Base-by-base conservation (phyloP, 2,888 invertebrate species). In the Eurytoma californica region DNA sequence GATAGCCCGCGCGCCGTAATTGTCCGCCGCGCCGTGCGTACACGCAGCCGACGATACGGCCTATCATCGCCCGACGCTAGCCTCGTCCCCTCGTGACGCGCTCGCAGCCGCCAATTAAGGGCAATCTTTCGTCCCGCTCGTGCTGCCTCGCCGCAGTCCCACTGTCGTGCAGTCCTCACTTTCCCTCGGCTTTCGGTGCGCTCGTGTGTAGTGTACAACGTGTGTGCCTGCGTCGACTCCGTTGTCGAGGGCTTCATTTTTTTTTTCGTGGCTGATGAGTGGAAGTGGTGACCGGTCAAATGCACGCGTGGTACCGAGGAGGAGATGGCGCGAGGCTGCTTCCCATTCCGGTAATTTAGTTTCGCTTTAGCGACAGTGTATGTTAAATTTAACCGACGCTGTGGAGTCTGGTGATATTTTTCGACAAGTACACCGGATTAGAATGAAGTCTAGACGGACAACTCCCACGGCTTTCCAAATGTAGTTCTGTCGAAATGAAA, bases 61-160 rank as follows among this genome's bases (percentile, higher is more conserved):
- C 39, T 66, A 72, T 77, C 77, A 53, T 65, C 28, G 77, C 67
- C 12, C 63, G 47, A 7, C 28, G 60, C 24, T 1, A 16, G 24
- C 28, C 28, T 16, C 30, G 60, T 39, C n/a, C 61, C n/a, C n/a
- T 57, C 57, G 57, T 57, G 57, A n/a, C 20, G 57, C n/a, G 24
- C 30, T 18, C 14, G 18, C 69, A 76, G 61, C 61, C 80, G 53
- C 83, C 84, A 84, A 84, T 84, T 84, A 83, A 84, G 84, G 83
- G 82, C 84, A 84, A 84, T 84, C 77, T 82, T 82, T 84, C 77
- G 77, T 80, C 72, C 80, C n/a, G 7, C 63, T 30, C 18, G 72
- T 77, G 63, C 75, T 14, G 78, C 80, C 81, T 80, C 82, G 80
- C 18, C 53, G 68, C 68, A 55, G 30, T 68, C n/a, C 68, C 55